Base-by-base conservation (phyloP, 2,113 vertebrate species). In the Cynocephalus volans region DNA sequence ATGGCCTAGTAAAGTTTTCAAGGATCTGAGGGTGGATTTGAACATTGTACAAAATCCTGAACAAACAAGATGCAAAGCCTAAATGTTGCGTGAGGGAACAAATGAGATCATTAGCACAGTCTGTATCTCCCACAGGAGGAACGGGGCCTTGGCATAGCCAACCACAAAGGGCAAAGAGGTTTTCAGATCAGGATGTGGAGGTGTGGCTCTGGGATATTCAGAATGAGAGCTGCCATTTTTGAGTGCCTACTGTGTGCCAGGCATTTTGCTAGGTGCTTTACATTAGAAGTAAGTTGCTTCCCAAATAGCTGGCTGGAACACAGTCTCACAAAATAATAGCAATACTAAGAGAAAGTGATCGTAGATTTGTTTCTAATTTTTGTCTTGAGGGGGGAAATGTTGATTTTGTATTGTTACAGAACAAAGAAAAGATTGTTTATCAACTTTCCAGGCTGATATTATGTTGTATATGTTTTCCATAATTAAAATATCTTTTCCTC, bases 1-100 rank as follows among this genome's bases (percentile, higher is more conserved):
- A 98, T 96, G 98, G 96, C 70, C 85, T 93, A 48, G 87, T 89
- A 97, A 98, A 97, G 90, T 96, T 6, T 77, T 95, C 87, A 84
- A 82, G 96, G 83, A 69, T 89, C 95, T 82, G 33, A 94, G 60
- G 76, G 69, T 94, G 92, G 84, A 97, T 98, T 97, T 98, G 97
- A 98, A 90, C 21, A 80, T 28, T 19, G 60, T 69, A 8, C 1
- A 9, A 97, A 88, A 76, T 85, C 56, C 82, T 92, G 33, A 96
- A 75, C 64, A 95, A 97, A 95, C 65, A 95, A 52, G 65, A 76
- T 13, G 5, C 7, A 24, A 70, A 67, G n/a, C 31, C 76, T 83
- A 91, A 87, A 75, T 95, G 45, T 56, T 69, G 6, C 45, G 15
- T 14, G 54, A 90, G 69, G 69, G 31, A 97, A 58, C 41, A 91